These are phyloP conservation scores for Paramormyrops hopkinsi DNA, from an alignment of 2,797 vertebrate genomes.

Conservation along the genomic window DNA sequence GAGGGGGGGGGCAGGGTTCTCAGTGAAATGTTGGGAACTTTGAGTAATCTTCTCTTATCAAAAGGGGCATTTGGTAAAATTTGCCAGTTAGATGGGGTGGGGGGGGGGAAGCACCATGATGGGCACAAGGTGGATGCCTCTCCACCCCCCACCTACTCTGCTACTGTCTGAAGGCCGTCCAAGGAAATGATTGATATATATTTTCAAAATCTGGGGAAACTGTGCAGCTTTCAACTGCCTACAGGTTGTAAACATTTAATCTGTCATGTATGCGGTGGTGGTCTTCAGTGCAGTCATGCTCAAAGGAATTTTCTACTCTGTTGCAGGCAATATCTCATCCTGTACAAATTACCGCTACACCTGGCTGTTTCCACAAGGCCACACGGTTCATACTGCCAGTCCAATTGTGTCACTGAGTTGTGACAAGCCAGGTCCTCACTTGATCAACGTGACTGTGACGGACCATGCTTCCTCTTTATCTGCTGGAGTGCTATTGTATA, in stretches of 20 bases:
- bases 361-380: constrained; percentile 28
- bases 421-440: constrained; percentile 16
- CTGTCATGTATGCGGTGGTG: neutral
- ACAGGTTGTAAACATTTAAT: neutral
- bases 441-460: constrained; percentile 22
- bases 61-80: neutral
- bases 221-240: neutral
- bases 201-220: neutral
- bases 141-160: neutral
- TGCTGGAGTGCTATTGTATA: constrained; percentile 21
- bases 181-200: constrained; percentile 10
- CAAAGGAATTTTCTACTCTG: neutral
- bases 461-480: constrained; percentile 20
- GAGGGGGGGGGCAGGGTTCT: neutral
- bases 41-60: neutral
- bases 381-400: constrained; percentile 17
- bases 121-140: neutral
- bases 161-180: neutral
- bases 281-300: neutral
- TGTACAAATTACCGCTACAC: constrained; percentile 26
- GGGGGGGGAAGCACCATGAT: neutral
- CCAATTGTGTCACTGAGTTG: constrained; percentile 25
- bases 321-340: constrained; percentile 25
- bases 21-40: neutral
- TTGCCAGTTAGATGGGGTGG: neutral